Percentiles rank a stretch among this genome's conserved stretches.
Evolutionary conservation across 2,113 vertebrate genomes (phyloP).

Genomic region (Colinus virginianus): DNA sequence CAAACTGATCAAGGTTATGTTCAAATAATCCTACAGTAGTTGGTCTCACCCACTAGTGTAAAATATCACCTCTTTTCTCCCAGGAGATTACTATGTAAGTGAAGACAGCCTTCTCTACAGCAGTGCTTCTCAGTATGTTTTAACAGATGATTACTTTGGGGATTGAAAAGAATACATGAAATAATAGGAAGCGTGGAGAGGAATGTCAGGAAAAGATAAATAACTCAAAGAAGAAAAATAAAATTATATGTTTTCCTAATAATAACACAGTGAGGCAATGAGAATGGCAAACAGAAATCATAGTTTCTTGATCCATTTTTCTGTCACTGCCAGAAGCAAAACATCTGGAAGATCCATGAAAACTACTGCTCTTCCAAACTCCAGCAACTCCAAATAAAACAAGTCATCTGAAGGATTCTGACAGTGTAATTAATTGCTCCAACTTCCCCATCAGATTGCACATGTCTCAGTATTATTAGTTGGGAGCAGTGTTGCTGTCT

Average conservation of each 20-base stretch:
- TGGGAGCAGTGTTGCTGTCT: background rate
- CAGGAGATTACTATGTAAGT: background rate
- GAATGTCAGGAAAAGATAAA: background rate
- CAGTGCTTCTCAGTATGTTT: background rate
- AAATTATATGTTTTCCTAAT: background rate
- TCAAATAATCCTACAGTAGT: background rate
- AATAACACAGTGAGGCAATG: background rate
- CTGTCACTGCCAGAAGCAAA: background rate
- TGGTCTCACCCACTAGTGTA: background rate
- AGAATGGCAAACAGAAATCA: background rate
- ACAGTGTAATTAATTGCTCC: background rate
- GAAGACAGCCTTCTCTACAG: background rate
- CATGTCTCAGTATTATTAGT: background rate
- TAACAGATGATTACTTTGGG: background rate
- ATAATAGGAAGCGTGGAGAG: background rate
- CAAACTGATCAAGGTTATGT: background rate
- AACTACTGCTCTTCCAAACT: background rate
- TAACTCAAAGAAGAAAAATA: background rate
- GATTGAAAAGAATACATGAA: background rate
- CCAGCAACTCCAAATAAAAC: background rate
- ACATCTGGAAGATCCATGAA: constrained; percentile 46
- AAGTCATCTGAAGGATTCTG: background rate
- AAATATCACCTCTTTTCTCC: background rate
- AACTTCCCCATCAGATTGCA: background rate
- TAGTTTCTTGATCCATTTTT: background rate